Evolutionary conservation across 2,797 vertebrate genomes (phyloP).

Genomic region (Cheirogaleus major): DNA sequence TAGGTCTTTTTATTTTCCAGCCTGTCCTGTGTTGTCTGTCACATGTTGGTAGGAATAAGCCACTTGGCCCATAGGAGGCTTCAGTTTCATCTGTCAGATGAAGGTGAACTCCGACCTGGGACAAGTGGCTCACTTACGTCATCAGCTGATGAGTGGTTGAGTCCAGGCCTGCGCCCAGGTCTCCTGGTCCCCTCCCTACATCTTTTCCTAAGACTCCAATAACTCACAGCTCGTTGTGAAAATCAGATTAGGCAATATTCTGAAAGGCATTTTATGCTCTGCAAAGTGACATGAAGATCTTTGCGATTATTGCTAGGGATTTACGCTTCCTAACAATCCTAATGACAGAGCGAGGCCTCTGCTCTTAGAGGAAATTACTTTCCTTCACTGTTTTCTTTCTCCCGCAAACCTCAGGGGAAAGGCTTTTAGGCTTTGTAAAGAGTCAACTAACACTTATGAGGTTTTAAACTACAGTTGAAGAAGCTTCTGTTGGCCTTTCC

Average conservation of each 20-base stretch:
- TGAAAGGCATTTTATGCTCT: slow-evolving; percentile 42
- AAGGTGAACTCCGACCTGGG: accelerated
- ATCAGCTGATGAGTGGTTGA: neutral
- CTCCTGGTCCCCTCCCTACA: neutral
- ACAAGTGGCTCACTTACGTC: neutral
- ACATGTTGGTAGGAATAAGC: neutral
- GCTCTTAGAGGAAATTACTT: slow-evolving; percentile 43
- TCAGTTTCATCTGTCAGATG: neutral
- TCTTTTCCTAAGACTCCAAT: neutral
- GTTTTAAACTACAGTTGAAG: slow-evolving; percentile 48
- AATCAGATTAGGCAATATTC: neutral
- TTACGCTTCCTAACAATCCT: neutral
- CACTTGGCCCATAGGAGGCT: neutral
- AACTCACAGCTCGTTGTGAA: neutral
- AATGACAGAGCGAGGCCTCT: neutral
- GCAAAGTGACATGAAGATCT: slow-evolving; percentile 32
- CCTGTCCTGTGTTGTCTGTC: neutral
- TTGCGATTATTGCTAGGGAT: slow-evolving; percentile 6
- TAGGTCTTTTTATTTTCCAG: neutral
- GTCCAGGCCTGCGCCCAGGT: neutral
- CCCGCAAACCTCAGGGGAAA: slow-evolving; percentile 75
- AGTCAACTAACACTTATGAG: slow-evolving; percentile 55
- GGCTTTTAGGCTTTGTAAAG: slow-evolving; percentile 73
- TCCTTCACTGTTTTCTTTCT: neutral
- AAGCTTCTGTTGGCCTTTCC: slow-evolving; percentile 57